Evolutionary conservation across 2,888 invertebrate species (phyloP), one percentile per base, ranked within the genome.

Genomic region (Caenorhabditis afra): DNA sequence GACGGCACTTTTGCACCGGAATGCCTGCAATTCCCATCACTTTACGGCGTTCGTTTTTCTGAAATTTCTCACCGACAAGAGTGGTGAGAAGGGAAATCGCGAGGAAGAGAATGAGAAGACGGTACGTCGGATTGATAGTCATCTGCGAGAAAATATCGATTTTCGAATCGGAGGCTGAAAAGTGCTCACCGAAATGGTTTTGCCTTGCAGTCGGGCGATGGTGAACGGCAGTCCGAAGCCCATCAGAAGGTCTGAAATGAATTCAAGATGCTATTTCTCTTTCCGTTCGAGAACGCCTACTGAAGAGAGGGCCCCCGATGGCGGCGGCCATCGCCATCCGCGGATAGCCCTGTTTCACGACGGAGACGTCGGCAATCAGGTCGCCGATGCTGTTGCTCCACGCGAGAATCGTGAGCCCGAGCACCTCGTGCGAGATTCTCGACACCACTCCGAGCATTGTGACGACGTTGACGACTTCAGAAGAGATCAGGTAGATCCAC

Each of bases 261-360:
- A 37, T 11, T 14, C 11, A 41, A 8, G 41, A 14, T 41, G 3
- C 41, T 2, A 3, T 11, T 3, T 3, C 4, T 3, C 20, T 20
- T 3, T 11, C 11, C 41, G 29, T 29, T 29, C 4, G 7, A 14
- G 14, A 49, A 47, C 5, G n/a, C 83, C 64, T 91, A 93, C 93
- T 94, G 87, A 94, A 93, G 68, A 94, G 91, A 1, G 94, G 94
- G 7, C 94, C 94, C 18, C 94, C 94, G 88, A 93, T 93, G 75
- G 93, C 94, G 0, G 94, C 94, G 0, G 93, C 93, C 86, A 93
- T 93, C 0, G 93, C 94, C 93, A 94, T 94, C 73, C 92, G 91
- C 0, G 93, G 93, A 87, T 92, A 93, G 1, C 94, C 94, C 84
- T 92, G 92, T 62, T 91, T 91, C 0, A 94, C 93, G 85, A 94